Conservation (phyloP, 2,888 invertebrate species). For the Drosophila kuntzei region DNA sequence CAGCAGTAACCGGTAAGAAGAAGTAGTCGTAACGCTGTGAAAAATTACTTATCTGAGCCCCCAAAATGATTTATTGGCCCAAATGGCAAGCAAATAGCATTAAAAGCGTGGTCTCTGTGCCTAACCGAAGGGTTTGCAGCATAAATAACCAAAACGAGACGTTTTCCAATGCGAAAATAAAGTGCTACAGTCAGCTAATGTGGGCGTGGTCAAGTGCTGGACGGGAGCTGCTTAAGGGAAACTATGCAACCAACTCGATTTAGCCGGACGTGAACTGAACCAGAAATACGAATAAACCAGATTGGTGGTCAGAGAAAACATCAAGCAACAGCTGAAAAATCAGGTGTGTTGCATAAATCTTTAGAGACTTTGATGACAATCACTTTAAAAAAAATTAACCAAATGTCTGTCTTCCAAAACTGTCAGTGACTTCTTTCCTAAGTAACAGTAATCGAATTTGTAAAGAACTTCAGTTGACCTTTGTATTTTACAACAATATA, state of each 20-base stretch:
- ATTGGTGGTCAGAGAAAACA: not conserved
- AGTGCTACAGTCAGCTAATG: conserved; percentile 33
- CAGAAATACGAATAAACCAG: conserved; percentile 37
- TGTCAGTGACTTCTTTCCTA: too few species aligned
- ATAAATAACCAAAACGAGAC: conserved; percentile 67
- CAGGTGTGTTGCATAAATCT: not conserved
- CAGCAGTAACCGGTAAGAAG: conserved; percentile 49
- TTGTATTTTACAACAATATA: too few species aligned
- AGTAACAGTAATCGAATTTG: too few species aligned
- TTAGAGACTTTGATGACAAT: not conserved
- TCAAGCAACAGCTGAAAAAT: conserved; percentile 19
- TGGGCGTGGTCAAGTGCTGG: conserved; percentile 48
- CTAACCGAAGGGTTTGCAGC: conserved; percentile 67
- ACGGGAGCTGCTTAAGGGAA: conserved; percentile 38
- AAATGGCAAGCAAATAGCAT: conserved; percentile 81
- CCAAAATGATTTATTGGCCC: conserved; percentile 80
- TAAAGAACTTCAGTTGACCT: too few species aligned
- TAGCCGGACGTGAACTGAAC: conserved; percentile 25
- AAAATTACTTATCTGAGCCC: conserved; percentile 77
- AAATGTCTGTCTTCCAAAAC: too few species aligned
- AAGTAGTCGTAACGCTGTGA: conserved; percentile 48
- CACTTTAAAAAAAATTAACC: too few species aligned
- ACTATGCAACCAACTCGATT: conserved; percentile 48
- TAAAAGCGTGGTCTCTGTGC: conserved; percentile 67
- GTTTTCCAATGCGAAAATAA: conserved; percentile 54